Base-by-base conservation (phyloP, 1,140 invertebrate species). In the Halyomorpha halys region DNA sequence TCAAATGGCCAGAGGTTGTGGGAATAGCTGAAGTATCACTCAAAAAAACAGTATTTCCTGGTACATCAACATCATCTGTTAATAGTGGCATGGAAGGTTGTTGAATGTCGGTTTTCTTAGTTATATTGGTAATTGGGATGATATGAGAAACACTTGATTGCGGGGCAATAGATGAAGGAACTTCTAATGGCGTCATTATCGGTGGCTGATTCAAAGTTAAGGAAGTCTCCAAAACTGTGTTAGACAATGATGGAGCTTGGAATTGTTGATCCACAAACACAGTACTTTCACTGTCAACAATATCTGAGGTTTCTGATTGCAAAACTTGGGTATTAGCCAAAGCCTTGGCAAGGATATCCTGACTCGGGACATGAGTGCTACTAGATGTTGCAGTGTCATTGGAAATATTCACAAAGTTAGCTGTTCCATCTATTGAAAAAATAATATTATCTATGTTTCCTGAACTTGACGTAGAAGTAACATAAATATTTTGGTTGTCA, bases 181-280 rank as follows among this genome's bases (percentile, higher is more conserved):
- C 79, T 72, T 89, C 87, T 14, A 87, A 72, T 0, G 86, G 84
- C 0, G 86, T 86, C 87, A 89, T 89, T 11, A 89, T 89, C 0
- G 87, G 86, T 0, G 87, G 86, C 72, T 86, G 85, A 14, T 89
- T 74, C 1, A 86, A 82, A 0, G 81, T 78, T 34, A 81, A 69
- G 49, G 85, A 88, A 0, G 87, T 89, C 71, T 88, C 86, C 1
- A 83, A 77, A 0, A 86, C 84, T n/a, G 72, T 74, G 2, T 76
- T 71, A 23, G 76, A 73, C 16, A 77, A 74, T 64, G 75, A 76
- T 18, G 75, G 73, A 34, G 76, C 72, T 18, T 77, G 73, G 23
- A 64, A 61, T 21, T 44, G 18, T 61, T 44, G 23, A 63, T 44
- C 15, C 61, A 44, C 27, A 39, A 51, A 16, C 39, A 53, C 16